These are phyloP conservation scores for Takifugu bimaculatus DNA, from an alignment of 2,113 vertebrate genomes.

Conservation along the genomic window DNA sequence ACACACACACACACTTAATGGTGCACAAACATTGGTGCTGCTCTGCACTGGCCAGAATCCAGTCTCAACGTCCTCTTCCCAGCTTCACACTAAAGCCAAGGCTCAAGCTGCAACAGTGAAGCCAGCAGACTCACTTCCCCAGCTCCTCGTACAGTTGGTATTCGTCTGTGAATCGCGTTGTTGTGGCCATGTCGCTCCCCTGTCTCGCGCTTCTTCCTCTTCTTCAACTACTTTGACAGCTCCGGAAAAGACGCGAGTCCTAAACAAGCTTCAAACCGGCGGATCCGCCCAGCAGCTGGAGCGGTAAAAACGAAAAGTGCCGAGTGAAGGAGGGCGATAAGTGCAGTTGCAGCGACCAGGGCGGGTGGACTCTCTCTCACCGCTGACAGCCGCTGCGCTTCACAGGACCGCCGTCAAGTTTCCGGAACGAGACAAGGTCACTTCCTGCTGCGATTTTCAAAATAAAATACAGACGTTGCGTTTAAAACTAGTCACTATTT, in stretches of 20 bases:
- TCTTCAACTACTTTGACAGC: constrained; percentile 19
- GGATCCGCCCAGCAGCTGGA: constrained; percentile 53
- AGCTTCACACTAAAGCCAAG: accelerated
- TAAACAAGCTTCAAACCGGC: background rate
- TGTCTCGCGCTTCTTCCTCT: constrained; percentile 21
- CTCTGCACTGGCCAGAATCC: constrained; percentile 4
- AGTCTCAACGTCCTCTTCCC: background rate
- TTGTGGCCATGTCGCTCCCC: constrained; percentile 84
- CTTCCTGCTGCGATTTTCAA: background rate
- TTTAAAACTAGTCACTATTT: too few relatives aligned
- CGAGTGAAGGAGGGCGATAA: constrained; percentile 2
- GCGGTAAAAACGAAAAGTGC: constrained; percentile 17
- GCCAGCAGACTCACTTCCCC: constrained; percentile 83
- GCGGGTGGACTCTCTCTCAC: constrained; percentile 20
- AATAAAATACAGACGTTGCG: constrained; percentile 28
- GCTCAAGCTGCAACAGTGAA: background rate
- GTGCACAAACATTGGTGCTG: background rate
- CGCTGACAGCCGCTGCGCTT: constrained; percentile 43
- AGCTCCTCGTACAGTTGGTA: constrained; percentile 95
- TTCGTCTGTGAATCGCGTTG: constrained; percentile 92
- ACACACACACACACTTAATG: background rate
- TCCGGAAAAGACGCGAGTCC: constrained; percentile 6
- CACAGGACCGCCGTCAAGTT: constrained; percentile 5
- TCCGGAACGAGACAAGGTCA: accelerated
- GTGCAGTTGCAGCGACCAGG: constrained; percentile 16